Evolutionary conservation across 2,113 vertebrate genomes (phyloP), one percentile per base, ranked within the genome.

Genomic region (Bothrops jararaca): DNA sequence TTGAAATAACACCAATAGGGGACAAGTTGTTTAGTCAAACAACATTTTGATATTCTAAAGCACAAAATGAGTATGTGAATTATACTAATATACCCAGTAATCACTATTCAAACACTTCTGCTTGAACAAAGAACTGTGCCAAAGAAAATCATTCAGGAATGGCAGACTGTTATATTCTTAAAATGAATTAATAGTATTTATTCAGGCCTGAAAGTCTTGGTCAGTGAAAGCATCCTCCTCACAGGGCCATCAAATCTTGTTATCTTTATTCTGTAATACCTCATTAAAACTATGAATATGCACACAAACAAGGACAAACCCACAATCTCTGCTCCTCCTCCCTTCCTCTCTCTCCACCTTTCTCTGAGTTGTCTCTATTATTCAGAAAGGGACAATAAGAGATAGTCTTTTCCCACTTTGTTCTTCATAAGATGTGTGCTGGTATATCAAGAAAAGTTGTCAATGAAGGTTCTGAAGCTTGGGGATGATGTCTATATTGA

Each of bases 111-210:
- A 94, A 92, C 69, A 93, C 95, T 95, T 96, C 95, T 96, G 95
- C 86, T 94, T 97, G 95, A 93, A 95, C 91, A 94, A 96, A 92
- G 86, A 96, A 97, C 92, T 96, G 94, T 96, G 95, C 94, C 96
- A 96, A 96, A 95, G 94, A 95, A 97, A 96, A 95, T 95, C 95
- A 95, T 95, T 97, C 93, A 95, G 94, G 96, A 97, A 97, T 95
- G 94, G 95, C 93, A 89, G 48, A 94, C 93, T 96, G 95, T 95
- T 94, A 91, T 93, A 85, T 96, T 95, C 93, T 96, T 96, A 88
- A 93, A 95, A 92, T 95, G 95, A 97, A 96, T 97, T 97, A 97
- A 96, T 92, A 95, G 45, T 39, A 50, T 85, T 92, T 92, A 20
- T 96, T 54, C 60, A 92, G 86, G 48, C 89, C 93, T 52, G 94